Conservation (phyloP, 1,140 invertebrate genomes). For the Spodoptera frugiperda region DNA sequence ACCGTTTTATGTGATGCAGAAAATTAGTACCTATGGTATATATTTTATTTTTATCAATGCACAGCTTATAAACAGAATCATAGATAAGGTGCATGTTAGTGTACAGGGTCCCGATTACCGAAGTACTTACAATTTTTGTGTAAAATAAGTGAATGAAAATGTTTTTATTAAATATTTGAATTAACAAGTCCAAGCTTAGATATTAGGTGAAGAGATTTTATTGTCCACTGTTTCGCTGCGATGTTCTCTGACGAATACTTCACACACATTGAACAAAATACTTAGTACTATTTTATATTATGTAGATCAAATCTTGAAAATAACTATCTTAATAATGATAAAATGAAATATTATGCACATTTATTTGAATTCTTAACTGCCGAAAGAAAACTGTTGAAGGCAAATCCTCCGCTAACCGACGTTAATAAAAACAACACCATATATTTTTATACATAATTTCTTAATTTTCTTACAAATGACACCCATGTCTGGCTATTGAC, state of each 20-base stretch:
- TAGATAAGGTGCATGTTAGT: conserved; percentile 47
- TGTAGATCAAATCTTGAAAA: too few species aligned
- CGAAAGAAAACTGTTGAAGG: too few species aligned
- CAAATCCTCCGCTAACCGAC: too few species aligned
- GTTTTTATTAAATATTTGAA: conserved; percentile 41
- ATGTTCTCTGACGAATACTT: conserved; percentile 21
- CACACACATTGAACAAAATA: background rate
- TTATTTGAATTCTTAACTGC: too few species aligned
- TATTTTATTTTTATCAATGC: background rate
- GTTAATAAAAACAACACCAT: too few species aligned
- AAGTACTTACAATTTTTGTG: conserved; percentile 46
- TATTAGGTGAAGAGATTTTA: conserved; percentile 39
- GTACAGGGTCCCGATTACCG: conserved; percentile 47
- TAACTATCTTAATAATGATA: too few species aligned
- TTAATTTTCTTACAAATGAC: too few species aligned
- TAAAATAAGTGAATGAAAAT: conserved; percentile 37
- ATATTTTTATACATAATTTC: too few species aligned
- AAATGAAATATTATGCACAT: too few species aligned
- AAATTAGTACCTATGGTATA: background rate
- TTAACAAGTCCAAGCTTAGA: conserved; percentile 44
- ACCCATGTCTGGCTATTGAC: background rate
- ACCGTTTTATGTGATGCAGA: too few species aligned
- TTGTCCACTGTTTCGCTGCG: conserved; percentile 32
- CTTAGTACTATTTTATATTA: background rate
- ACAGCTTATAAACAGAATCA: conserved; percentile 27